These are phyloP conservation scores for Hydrozoanthus gracilis DNA, from an alignment of 92 coral and sea anemone species.

Conservation along the genomic window DNA sequence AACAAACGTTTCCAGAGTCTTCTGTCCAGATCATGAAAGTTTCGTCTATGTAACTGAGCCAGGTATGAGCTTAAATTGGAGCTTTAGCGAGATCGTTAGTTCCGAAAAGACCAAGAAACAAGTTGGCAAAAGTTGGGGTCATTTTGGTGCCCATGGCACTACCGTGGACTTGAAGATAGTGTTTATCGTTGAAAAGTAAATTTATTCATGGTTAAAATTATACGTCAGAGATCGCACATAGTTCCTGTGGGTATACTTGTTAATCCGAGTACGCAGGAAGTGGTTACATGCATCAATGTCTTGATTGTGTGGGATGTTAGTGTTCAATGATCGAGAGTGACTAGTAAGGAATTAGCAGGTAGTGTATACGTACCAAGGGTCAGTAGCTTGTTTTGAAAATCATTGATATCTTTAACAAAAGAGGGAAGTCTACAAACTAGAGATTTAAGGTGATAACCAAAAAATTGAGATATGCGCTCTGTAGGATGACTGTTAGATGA, in stretches of 20 bases:
- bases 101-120: neutral
- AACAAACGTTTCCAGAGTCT: no score
- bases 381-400: neutral
- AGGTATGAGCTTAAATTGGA: neutral
- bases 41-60: neutral
- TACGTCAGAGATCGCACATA: neutral
- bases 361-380: no score
- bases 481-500: slow-evolving; percentile 23
- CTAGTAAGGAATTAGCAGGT: no score
- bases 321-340: no score
- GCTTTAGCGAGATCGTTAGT: neutral
- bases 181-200: slow-evolving; percentile 11
- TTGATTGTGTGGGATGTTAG: no score
- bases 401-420: slow-evolving; percentile 46
- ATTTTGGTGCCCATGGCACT: slow-evolving; percentile 1
- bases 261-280: no score
- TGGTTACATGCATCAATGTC: no score
- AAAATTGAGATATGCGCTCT: slow-evolving; percentile 52
- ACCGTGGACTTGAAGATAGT: slow-evolving; percentile 11
- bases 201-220: neutral
- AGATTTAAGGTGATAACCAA: slow-evolving; percentile 52
- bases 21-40: neutral
- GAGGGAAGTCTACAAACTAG: slow-evolving; percentile 48
- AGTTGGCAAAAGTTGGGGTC: neutral
- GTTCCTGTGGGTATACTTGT: neutral